A percentile compares a stretch with the other conserved stretches of the same genome.
phyloP scores from a whole-genome alignment of 2,888 invertebrate genomes.

The Rapana venosa region DNA sequence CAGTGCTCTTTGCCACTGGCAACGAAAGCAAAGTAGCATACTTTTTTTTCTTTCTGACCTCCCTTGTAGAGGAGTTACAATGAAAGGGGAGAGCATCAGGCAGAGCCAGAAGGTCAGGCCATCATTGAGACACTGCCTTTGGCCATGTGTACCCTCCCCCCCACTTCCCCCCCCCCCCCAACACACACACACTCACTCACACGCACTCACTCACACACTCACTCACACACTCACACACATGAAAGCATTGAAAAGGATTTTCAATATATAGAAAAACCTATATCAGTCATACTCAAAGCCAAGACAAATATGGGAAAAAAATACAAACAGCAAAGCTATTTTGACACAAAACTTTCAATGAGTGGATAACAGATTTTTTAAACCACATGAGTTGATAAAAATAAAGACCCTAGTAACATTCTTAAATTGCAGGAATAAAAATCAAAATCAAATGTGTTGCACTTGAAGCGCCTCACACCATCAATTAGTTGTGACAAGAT shows the following conservation, averaged over 20 bases:
- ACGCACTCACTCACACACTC: too few relatives aligned
- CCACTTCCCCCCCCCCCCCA: too few relatives aligned
- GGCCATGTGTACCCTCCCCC: not conserved
- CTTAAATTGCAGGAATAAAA: not conserved
- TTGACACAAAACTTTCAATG: too few relatives aligned
- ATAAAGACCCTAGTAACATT: not conserved
- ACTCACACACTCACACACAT: too few relatives aligned
- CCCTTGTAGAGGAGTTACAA: constrained; percentile 24
- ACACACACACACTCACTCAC: too few relatives aligned
- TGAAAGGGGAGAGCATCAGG: not conserved
- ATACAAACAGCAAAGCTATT: too few relatives aligned
- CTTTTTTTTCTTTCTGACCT: constrained; percentile 1
- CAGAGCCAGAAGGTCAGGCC: not conserved
- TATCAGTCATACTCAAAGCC: too few relatives aligned
- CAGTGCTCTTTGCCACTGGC: not conserved
- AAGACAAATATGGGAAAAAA: too few relatives aligned
- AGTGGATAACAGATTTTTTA: too few relatives aligned
- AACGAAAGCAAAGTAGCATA: not conserved
- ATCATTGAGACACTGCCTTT: not conserved
- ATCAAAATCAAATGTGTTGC: not conserved
- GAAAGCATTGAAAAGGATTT: too few relatives aligned
- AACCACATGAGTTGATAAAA: not conserved
- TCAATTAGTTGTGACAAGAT: constrained; percentile 20
- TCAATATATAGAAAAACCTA: too few relatives aligned
- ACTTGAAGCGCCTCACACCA: not conserved